Conservation (phyloP, 2,113 vertebrate species). For the Nothocercus nigrocapillus region DNA sequence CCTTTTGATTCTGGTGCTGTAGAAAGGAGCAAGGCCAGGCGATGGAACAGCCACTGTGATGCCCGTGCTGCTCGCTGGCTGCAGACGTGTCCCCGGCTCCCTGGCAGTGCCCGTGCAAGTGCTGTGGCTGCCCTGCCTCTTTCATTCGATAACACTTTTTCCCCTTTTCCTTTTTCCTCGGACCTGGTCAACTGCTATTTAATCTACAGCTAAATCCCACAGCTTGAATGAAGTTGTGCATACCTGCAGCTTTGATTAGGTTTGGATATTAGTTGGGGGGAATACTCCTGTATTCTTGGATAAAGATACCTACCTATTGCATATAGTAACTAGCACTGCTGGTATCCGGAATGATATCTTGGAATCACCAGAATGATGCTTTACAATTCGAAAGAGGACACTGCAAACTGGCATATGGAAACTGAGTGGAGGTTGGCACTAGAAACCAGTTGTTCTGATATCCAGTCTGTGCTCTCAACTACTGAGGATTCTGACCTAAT, state of each 20-base stretch:
- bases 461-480: background rate
- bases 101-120: background rate
- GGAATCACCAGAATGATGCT: background rate
- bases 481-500: background rate
- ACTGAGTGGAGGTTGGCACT: background rate
- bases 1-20: background rate
- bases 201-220: background rate
- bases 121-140: constrained; percentile 5
- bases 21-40: background rate
- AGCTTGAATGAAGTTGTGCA: constrained; percentile 39
- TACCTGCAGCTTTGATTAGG: constrained; percentile 31
- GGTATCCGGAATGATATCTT: background rate
- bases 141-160: constrained; percentile 11
- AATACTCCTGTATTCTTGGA: background rate
- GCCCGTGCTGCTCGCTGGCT: background rate
- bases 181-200: constrained; percentile 18
- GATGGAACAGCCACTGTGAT: background rate
- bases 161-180: background rate
- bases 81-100: background rate
- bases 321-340: background rate
- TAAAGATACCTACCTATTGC: background rate
- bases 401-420: background rate
- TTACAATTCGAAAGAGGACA: background rate
- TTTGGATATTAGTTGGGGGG: background rate
- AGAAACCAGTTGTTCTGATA: background rate